Conservation (phyloP, 2,888 invertebrate species). For the Plutella xylostella region DNA sequence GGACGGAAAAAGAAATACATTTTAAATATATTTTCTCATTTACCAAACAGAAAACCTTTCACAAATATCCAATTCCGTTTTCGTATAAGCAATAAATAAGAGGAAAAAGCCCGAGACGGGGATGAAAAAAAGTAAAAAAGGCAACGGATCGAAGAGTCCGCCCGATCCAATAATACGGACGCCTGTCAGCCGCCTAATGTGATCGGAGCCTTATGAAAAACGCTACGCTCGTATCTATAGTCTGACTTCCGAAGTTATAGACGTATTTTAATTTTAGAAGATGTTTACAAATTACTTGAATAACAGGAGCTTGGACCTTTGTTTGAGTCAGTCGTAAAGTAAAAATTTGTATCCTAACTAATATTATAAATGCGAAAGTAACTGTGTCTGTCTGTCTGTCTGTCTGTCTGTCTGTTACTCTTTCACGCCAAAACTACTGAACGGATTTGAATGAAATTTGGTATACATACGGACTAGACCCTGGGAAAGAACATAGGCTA, state of each 20-base stretch:
- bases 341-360: no score
- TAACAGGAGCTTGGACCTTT: no score
- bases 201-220: conserved; percentile 69
- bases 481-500: no score
- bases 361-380: no score
- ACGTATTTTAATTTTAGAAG: no score
- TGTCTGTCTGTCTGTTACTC: no score
- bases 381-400: no score
- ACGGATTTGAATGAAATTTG: no score
- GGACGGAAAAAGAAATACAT: conserved; percentile 20
- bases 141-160: conserved; percentile 65
- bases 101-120: conserved; percentile 64
- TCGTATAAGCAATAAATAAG: conserved; percentile 70
- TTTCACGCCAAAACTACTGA: no score
- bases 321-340: no score
- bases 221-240: conserved; percentile 38
- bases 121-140: conserved; percentile 42
- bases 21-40: conserved; percentile 43
- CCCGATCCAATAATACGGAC: conserved; percentile 68
- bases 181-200: conserved; percentile 68
- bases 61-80: conserved; percentile 66
- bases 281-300: no score
- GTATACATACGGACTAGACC: no score
- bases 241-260: not conserved
- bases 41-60: conserved; percentile 54